Evolutionary conservation across 2,888 invertebrate species (phyloP).

Genomic region (Physocephala rufipes): DNA sequence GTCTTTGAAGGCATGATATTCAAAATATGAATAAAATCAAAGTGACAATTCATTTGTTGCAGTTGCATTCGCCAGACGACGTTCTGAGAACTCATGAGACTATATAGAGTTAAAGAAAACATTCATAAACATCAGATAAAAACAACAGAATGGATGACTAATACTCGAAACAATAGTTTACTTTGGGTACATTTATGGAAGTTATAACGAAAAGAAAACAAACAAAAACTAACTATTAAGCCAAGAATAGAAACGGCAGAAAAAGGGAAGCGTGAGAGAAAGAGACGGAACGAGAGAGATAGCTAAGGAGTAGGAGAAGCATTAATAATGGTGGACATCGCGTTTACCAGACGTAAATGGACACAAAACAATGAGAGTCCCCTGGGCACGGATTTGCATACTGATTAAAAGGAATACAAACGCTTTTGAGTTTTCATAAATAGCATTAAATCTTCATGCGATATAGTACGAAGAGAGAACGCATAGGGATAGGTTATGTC

Average conservation of each 20-base stretch:
- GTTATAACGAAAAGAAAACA: background rate
- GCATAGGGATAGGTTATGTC: background rate
- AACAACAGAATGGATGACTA: conserved; percentile 12
- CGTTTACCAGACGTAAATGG: background rate
- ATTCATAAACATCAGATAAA: background rate
- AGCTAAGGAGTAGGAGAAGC: too few species aligned
- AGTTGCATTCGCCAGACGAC: too few species aligned
- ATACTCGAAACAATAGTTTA: conserved; percentile 5
- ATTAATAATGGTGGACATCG: background rate
- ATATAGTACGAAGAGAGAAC: background rate
- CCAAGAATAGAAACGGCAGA: background rate
- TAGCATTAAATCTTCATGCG: background rate
- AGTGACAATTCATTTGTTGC: too few species aligned
- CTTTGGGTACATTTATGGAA: background rate
- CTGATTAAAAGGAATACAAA: background rate
- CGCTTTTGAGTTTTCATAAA: background rate
- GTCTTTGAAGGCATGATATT: too few species aligned
- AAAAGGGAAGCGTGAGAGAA: too few species aligned
- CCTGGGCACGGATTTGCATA: conserved; percentile 20
- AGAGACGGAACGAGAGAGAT: too few species aligned
- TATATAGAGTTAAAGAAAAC: too few species aligned
- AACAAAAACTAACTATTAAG: background rate
- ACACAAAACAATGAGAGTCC: background rate
- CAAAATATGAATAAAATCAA: too few species aligned
- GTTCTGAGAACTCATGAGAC: background rate